Conservation (phyloP, 2,113 vertebrate species). For the Thunnus thynnus region DNA sequence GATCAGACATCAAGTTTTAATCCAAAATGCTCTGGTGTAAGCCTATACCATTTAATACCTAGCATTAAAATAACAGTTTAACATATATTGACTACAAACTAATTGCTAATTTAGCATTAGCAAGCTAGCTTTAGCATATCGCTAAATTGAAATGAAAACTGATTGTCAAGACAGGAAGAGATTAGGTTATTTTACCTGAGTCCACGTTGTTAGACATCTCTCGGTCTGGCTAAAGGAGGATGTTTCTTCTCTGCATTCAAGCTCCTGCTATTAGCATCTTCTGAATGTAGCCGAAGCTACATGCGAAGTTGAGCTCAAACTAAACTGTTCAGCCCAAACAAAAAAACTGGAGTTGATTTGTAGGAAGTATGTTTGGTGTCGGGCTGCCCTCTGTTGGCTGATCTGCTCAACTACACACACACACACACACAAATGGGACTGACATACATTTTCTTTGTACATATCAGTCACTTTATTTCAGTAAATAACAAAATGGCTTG, state of each 20-base stretch:
- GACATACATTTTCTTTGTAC: neutral
- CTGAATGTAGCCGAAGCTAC: neutral
- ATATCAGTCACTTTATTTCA: slow-evolving; percentile 68
- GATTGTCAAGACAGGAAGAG: neutral
- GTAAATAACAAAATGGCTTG: slow-evolving; percentile 80
- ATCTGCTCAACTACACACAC: neutral
- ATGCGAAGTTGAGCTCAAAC: neutral
- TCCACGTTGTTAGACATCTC: slow-evolving; percentile 22
- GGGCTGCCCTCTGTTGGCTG: slow-evolving; percentile 62
- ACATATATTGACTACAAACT: neutral
- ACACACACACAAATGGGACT: neutral
- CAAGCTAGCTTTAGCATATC: slow-evolving; percentile 22
- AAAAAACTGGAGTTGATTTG: slow-evolving; percentile 26
- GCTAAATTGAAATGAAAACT: slow-evolving; percentile 8
- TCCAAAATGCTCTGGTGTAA: neutral
- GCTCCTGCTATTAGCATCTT: neutral
- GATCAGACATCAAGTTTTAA: neutral
- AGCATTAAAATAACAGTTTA: neutral
- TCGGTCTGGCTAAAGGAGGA: neutral
- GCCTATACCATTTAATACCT: neutral
- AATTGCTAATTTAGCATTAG: neutral
- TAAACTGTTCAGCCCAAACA: neutral
- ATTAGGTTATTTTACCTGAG: slow-evolving; percentile 16
- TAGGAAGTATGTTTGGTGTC: too few relatives aligned
- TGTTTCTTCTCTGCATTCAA: neutral